phyloP scores from a whole-genome alignment of 2,797 vertebrate species.

The Myotis vivesi region DNA sequence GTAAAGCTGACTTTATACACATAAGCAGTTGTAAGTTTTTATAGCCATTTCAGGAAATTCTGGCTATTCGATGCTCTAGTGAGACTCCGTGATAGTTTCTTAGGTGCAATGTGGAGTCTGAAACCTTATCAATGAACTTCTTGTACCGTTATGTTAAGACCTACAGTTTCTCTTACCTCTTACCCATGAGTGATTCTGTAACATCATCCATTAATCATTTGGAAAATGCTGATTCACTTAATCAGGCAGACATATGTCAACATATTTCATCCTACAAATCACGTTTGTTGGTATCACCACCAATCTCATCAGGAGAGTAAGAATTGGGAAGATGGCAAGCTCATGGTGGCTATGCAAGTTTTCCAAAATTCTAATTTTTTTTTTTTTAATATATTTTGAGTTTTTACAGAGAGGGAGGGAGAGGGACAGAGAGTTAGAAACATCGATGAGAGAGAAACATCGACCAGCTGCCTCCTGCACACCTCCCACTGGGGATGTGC shows the following conservation, averaged over 20 bases:
- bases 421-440: no score
- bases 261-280: background rate
- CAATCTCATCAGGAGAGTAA: background rate
- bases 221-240: background rate
- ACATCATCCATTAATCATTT: background rate
- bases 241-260: background rate
- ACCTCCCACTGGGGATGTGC: no score
- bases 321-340: background rate
- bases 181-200: background rate
- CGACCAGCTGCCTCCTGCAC: no score
- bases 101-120: background rate
- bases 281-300: background rate
- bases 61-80: background rate
- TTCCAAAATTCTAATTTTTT: constrained; percentile 2
- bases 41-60: background rate
- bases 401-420: no score
- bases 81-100: background rate
- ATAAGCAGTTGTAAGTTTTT: background rate
- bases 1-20: background rate
- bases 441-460: no score
- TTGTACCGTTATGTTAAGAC: background rate
- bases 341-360: background rate
- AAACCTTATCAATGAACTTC: background rate
- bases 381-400: no score
- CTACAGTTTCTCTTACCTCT: background rate